These are phyloP conservation scores for Oopsacas minuta DNA, from an alignment of 37 sponge, comb jelly and placozoan species.

Conservation along the genomic window DNA sequence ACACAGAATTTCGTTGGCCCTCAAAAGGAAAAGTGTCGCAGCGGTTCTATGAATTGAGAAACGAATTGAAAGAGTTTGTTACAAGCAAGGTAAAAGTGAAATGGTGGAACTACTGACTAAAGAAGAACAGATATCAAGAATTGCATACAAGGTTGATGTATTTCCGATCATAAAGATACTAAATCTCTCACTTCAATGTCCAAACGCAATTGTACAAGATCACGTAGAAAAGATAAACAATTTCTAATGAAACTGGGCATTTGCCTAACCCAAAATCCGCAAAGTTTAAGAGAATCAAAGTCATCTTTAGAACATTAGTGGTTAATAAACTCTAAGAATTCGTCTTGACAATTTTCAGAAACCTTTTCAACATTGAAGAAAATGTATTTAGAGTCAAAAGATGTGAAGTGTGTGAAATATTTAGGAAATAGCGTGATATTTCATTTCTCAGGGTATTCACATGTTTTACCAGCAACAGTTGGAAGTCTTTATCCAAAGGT, in stretches of 20 bases:
- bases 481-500: too few relatives aligned
- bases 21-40: not conserved
- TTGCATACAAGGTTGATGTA: not conserved
- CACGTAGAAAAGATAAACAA: not conserved
- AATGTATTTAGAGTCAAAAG: too few relatives aligned
- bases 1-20: not conserved
- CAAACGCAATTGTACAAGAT: not conserved
- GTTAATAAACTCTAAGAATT: too few relatives aligned
- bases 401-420: not conserved
- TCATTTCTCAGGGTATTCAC: not conserved
- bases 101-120: not conserved
- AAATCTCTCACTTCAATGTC: not conserved
- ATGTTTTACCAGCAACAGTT: too few relatives aligned
- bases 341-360: too few relatives aligned
- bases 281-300: too few relatives aligned
- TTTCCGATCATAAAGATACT: not conserved
- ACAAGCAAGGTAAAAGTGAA: not conserved
- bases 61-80: not conserved
- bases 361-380: too few relatives aligned
- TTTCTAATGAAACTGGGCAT: not conserved
- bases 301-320: too few relatives aligned
- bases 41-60: not conserved
- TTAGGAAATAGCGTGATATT: not conserved
- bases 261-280: too few relatives aligned
- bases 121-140: not conserved